Conservation (phyloP, 2,888 invertebrate genomes). For the Ophion slaviceki region DNA sequence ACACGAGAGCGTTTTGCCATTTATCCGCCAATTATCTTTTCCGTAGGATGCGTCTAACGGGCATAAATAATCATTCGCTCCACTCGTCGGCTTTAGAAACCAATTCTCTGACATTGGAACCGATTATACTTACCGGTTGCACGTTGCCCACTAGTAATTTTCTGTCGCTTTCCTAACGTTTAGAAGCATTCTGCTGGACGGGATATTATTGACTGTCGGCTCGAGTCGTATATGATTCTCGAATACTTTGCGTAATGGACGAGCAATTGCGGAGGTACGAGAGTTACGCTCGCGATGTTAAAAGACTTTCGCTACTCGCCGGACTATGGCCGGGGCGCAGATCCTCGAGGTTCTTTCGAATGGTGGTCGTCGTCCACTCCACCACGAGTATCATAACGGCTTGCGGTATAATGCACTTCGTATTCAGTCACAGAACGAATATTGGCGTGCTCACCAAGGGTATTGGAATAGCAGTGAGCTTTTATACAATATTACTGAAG, state of each 20-base stretch:
- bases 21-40: constrained; percentile 1
- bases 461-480: constrained; percentile 53
- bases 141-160: background rate
- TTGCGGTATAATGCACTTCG: constrained; percentile 51
- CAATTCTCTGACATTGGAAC: constrained; percentile 2
- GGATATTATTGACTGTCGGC: background rate
- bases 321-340: background rate
- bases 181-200: background rate
- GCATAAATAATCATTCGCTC: constrained; percentile 14
- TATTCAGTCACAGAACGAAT: constrained; percentile 47
- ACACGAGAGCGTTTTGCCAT: background rate
- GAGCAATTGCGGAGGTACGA: background rate
- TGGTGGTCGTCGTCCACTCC: constrained; percentile 21
- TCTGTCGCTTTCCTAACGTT: background rate
- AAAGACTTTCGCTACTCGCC: background rate
- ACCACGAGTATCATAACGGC: constrained; percentile 12
- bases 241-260: too few relatives aligned
- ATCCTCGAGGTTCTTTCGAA: background rate
- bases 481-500: constrained; percentile 56
- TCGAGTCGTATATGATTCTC: background rate
- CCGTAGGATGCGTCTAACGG: background rate
- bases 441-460: constrained; percentile 56
- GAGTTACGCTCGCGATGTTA: background rate
- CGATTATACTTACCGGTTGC: background rate
- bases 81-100: background rate